Evolutionary conservation across 2,113 vertebrate species (phyloP), one percentile per base, ranked within the genome.

Genomic region (Leucoraja erinaceus): DNA sequence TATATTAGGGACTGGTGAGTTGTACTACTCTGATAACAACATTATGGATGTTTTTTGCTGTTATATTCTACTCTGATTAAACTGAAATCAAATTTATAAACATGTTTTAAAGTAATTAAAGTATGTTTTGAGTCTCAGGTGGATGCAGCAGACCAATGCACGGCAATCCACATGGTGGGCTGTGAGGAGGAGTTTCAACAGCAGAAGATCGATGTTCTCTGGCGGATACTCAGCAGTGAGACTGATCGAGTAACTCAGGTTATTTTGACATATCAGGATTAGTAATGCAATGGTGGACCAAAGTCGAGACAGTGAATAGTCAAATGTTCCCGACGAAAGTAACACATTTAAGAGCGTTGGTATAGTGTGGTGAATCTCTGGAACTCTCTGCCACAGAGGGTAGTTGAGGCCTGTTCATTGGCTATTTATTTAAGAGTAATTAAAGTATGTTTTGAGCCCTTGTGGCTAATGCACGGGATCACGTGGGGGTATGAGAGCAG

Each of bases 131-230:
- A 28, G 9, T 74, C 38, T 93, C 75, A 77, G 72, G 76, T 96
- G 96, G 94, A 93, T 33, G 93, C 94, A 59, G 93, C 94, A 59
- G 95, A 93, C 75, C 66, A 93, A 93, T 97, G 95, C 84, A 94
- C 95, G n/a, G 94, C 96, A 0, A 93, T 99, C 14, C 98, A 99
- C 0, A 97, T 99, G 94, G 97, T 98, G 93, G 98, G 96, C 95
- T 98, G 97, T 16, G 97, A 98, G 94, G 98, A 99, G 77, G 98
- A 98, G 93, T 98, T 99, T 94, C 98, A 97, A 94, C 98, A 98
- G 95, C 98, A 99, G 95, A 98, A 99, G 95, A 94, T 97, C 94
- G 97, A 98, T 86, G 96, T 99, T 94, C 96, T 99, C 76, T 99
- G 98, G 98, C 96, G 95, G 96, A 97, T 98, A 93, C 12, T 97